These are phyloP conservation scores for Platichthys stellatus DNA, from an alignment of 2,113 vertebrate species.

Conservation along the genomic window DNA sequence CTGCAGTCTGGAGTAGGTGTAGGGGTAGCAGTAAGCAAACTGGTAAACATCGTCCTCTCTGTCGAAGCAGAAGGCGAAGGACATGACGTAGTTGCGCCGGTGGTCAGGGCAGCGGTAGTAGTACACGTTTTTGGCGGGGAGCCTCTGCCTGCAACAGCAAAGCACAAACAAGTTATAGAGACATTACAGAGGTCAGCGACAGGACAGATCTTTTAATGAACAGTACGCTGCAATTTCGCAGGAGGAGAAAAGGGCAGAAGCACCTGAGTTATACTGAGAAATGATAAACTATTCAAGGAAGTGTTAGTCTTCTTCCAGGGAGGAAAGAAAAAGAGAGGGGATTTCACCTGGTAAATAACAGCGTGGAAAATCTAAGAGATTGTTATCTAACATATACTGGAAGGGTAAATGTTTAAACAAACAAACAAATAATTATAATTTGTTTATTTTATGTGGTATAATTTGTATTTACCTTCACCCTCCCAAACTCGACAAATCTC, in stretches of 20 bases:
- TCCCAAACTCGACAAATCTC: no score
- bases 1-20: conserved; percentile 96
- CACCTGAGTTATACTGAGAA: no score
- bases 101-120: conserved; percentile 98
- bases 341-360: no score
- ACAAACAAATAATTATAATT: no score
- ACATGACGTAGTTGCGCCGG: conserved; percentile 97
- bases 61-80: conserved; percentile 98
- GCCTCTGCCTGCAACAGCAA: conserved; percentile 88
- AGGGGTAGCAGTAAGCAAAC: conserved; percentile 98
- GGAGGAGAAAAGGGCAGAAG: conserved; percentile 10
- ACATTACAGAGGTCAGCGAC: not conserved
- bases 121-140: conserved; percentile 96
- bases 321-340: no score
- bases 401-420: no score
- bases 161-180: conserved; percentile 19
- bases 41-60: conserved; percentile 94
- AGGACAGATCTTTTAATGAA: not conserved
- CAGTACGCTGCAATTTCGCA: conserved; percentile 7
- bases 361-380: no score
- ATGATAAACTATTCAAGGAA: no score
- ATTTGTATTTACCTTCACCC: no score
- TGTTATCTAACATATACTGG: no score
- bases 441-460: no score
- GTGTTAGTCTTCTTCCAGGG: no score